These are phyloP conservation scores for Capreolus pygargus DNA, from an alignment of 2,113 vertebrate genomes.

Conservation along the genomic window DNA sequence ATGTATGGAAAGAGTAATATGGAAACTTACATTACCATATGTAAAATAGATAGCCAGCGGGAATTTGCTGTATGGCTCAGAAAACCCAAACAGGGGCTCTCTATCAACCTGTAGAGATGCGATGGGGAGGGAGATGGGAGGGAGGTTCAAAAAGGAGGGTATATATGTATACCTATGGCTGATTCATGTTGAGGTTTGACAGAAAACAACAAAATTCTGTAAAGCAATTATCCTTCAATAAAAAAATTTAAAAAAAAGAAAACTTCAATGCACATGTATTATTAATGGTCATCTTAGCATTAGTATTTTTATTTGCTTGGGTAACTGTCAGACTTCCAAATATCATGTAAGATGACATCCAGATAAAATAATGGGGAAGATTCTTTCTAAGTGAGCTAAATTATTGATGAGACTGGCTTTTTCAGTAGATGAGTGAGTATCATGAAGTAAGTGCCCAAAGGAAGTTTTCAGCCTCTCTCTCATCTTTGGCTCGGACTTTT, in stretches of 20 bases:
- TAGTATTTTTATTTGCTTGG: slow-evolving; percentile 27
- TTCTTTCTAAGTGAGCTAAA: slow-evolving; percentile 17
- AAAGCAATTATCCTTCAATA: background rate
- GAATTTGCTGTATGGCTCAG: background rate
- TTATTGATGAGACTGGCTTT: slow-evolving; percentile 3
- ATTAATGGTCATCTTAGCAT: slow-evolving; percentile 9
- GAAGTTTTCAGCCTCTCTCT: background rate
- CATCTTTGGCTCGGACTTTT: background rate
- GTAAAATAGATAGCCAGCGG: background rate
- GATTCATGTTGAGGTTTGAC: background rate
- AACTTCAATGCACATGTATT: background rate
- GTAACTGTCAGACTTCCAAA: background rate
- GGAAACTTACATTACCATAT: background rate
- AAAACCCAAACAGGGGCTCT: background rate
- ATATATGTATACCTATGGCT: background rate
- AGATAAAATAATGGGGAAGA: background rate
- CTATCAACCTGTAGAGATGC: background rate
- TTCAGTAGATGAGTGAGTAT: background rate
- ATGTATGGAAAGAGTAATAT: background rate
- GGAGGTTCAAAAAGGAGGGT: background rate
- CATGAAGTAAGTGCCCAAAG: background rate
- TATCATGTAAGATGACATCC: background rate
- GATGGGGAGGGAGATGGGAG: background rate
- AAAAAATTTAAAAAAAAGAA: background rate
- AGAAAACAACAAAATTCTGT: background rate